Conservation (phyloP, 2,797 vertebrate genomes). For the Trachurus trachurus region DNA sequence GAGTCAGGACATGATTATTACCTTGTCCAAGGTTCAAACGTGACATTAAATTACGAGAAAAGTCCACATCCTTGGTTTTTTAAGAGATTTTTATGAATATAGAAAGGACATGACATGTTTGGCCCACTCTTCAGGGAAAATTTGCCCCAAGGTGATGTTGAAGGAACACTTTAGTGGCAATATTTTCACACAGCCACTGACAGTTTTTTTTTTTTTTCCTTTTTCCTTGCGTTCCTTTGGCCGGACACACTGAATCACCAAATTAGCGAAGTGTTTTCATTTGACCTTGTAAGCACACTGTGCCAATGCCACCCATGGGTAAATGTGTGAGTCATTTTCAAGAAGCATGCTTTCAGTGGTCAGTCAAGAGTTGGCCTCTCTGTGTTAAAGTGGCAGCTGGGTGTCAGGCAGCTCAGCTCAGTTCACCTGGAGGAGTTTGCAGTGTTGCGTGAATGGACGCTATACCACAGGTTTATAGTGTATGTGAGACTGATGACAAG, state of each 20-base stretch:
- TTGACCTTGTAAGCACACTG: constrained; percentile 24
- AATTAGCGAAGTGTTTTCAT: constrained; percentile 17
- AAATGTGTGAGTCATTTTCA: constrained; percentile 34
- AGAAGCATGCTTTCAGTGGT: constrained; percentile 1
- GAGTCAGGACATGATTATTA: too few relatives aligned
- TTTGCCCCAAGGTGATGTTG: not conserved
- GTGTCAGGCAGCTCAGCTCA: constrained; percentile 6
- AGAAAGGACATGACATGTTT: constrained; percentile 3
- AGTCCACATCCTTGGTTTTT: not conserved
- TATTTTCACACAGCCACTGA: not conserved
- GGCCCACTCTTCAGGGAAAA: not conserved
- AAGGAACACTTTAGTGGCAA: not conserved
- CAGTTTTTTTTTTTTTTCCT: not conserved
- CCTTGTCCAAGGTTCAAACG: too few relatives aligned
- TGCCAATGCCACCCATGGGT: constrained; percentile 10
- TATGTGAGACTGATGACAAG: not conserved
- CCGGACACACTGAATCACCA: constrained; percentile 1
- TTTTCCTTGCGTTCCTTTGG: not conserved
- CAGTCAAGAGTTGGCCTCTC: constrained; percentile 4
- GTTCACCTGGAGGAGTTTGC: not conserved
- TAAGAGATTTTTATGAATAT: not conserved
- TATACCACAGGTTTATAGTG: not conserved
- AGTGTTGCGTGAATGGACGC: not conserved
- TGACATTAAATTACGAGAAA: not conserved
- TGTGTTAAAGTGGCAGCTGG: constrained; percentile 24